Percentiles rank a stretch among this genome's conserved stretches.
These are phyloP conservation scores for Dynastes maya DNA, from an alignment of 2,888 invertebrate genomes.

Conservation along the genomic window DNA sequence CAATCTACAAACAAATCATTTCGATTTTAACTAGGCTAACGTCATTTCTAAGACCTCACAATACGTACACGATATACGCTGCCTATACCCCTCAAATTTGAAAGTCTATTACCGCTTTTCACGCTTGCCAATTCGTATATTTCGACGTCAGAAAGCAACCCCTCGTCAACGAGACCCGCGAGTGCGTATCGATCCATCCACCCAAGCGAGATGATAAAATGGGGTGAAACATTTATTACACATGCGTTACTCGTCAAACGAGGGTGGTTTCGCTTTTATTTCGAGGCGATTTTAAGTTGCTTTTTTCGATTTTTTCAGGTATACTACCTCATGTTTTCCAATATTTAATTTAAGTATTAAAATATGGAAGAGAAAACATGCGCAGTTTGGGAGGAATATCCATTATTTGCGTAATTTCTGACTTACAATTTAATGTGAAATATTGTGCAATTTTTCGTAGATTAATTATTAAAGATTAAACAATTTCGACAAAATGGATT, in stretches of 20 bases:
- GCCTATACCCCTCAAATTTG: neutral
- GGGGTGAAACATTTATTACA: slow-evolving; percentile 38
- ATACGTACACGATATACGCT: too few species aligned
- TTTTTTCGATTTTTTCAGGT: neutral
- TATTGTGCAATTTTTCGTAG: too few species aligned
- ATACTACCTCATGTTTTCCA: neutral
- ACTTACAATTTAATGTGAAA: too few species aligned
- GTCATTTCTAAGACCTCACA: neutral
- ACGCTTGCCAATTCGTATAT: slow-evolving; percentile 25
- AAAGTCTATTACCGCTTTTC: neutral
- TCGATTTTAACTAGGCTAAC: neutral
- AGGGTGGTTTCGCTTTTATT: slow-evolving; percentile 16
- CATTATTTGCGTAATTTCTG: too few species aligned
- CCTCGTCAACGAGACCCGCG: neutral
- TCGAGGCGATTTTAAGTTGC: neutral
- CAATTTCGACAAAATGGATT: too few species aligned
- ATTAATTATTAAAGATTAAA: too few species aligned
- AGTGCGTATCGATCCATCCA: slow-evolving; percentile 10
- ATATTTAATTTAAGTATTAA: neutral
- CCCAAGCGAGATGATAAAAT: slow-evolving; percentile 11
- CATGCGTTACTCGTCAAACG: slow-evolving; percentile 18
- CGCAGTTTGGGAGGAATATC: too few species aligned
- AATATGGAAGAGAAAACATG: too few species aligned
- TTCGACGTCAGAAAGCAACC: slow-evolving; percentile 5
- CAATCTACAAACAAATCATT: neutral